Conservation (phyloP, 2,113 vertebrate species). For the Ptychochromis oligacanthus region DNA sequence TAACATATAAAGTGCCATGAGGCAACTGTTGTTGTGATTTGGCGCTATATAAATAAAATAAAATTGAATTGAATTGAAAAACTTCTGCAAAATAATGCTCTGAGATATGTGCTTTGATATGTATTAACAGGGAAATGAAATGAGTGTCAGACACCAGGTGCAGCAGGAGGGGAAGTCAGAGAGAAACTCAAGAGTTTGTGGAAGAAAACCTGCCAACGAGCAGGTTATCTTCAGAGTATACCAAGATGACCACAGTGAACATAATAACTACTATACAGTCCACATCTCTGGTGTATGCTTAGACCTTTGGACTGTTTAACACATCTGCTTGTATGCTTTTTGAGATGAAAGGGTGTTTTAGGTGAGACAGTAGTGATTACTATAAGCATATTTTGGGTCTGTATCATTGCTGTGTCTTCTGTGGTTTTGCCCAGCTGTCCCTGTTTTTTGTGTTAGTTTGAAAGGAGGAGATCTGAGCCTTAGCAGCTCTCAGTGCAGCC, state of each 20-base stretch:
- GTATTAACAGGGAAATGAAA: background rate
- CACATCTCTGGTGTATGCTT: background rate
- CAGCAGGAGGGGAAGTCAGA: background rate
- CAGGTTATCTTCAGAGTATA: background rate
- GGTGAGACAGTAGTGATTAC: background rate
- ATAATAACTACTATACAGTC: background rate
- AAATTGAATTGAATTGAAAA: too few relatives aligned
- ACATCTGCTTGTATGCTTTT: background rate
- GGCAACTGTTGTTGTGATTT: too few relatives aligned
- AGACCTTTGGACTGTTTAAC: background rate
- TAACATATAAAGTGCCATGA: too few relatives aligned
- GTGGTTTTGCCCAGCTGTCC: background rate
- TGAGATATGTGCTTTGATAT: background rate
- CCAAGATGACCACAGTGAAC: background rate
- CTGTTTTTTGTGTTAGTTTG: background rate
- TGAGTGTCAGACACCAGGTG: background rate
- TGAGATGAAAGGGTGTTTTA: background rate
- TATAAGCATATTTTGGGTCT: background rate
- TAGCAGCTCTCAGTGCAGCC: conserved; percentile 5
- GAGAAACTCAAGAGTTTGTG: background rate
- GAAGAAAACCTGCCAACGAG: background rate
- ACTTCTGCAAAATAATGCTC: background rate
- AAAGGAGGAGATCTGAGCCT: background rate
- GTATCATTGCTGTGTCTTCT: background rate
- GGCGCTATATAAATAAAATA: too few relatives aligned